Conservation (phyloP, 2,888 invertebrate genomes). For the Calliphora vomitoria region DNA sequence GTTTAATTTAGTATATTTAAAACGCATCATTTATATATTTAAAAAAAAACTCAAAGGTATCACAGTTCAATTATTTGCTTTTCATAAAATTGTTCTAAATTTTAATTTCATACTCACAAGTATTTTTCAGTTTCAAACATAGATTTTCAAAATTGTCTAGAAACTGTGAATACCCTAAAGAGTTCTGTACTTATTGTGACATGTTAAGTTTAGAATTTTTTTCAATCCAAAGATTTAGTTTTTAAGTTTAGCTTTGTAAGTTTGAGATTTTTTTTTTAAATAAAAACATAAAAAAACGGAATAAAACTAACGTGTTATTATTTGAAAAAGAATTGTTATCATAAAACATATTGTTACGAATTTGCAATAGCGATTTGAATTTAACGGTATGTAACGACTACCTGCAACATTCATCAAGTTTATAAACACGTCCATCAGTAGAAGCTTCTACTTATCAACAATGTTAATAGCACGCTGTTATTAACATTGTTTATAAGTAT, state of each 20-base stretch:
- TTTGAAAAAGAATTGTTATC: no score
- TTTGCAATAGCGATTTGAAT: no score
- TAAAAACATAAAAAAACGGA: constrained; percentile 44
- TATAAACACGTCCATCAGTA: no score
- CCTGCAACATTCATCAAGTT: no score
- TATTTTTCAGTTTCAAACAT: background rate
- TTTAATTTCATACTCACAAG: no score
- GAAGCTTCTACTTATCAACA: no score
- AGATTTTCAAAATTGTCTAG: background rate
- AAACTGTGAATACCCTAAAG: constrained; percentile 23
- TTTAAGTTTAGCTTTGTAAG: constrained; percentile 59
- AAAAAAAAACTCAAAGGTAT: background rate
- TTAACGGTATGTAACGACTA: no score
- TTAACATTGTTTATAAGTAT: no score
- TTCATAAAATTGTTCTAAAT: no score
- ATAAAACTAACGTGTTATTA: background rate
- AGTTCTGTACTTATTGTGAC: constrained; percentile 67
- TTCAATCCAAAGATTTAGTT: constrained; percentile 71
- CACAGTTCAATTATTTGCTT: constrained; percentile 12
- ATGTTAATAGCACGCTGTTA: no score
- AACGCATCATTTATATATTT: background rate
- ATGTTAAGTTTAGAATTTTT: constrained; percentile 67
- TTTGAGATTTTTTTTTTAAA: constrained; percentile 36
- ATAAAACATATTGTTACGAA: no score
- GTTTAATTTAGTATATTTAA: constrained; percentile 27